Base-by-base conservation (phyloP, 1,140 invertebrate genomes). In the Achroia grisella region DNA sequence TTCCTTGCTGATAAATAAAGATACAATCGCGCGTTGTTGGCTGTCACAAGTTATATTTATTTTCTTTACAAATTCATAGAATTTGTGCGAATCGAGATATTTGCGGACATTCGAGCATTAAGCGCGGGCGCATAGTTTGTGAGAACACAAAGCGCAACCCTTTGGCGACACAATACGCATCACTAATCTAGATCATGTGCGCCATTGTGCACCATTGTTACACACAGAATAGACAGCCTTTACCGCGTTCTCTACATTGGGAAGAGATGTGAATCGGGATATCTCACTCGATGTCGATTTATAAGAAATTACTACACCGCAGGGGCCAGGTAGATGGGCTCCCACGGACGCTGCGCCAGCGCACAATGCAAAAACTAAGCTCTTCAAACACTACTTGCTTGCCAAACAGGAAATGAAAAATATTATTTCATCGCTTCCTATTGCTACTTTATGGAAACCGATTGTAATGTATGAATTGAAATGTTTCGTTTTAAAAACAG, bases 11-110 rank as follows among this genome's bases (percentile, higher is more conserved):
- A 73, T 68, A 80, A 83, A 83, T 70, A 83, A 67, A 69, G 75
- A 84, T 84, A 71, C 62, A 61, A 80, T 80, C 65, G 69, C 62
- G 69, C 61, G 59, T 69, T 59, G 66, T 66, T 60, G 66, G 73
- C 74, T 84, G 80, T 81, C 80, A 84, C 71, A 84, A 84, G 80
- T 82, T 84, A 82, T 82, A 84, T 84, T 84, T 84, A 84, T 84
- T 77, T 84, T 81, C 76, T 84, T 84, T 84, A 79, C 52, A 80
- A 84, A 82, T 84, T 77, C 72, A 82, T 79, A 82, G 77, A 82
- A 84, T 70, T 66, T 52, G 51, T 81, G 75, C 75, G 71, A 81
- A 78, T 78, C 69, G 71, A 77, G 71, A 76, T 79, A 75, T 78
- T 84, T 79, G 75, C 69, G 71, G 71, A 71, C 64, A 44, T 63